Evolutionary conservation across 2,888 invertebrate genomes (phyloP), one percentile per base, ranked within the genome.

Genomic region (Mesoligia furuncula): DNA sequence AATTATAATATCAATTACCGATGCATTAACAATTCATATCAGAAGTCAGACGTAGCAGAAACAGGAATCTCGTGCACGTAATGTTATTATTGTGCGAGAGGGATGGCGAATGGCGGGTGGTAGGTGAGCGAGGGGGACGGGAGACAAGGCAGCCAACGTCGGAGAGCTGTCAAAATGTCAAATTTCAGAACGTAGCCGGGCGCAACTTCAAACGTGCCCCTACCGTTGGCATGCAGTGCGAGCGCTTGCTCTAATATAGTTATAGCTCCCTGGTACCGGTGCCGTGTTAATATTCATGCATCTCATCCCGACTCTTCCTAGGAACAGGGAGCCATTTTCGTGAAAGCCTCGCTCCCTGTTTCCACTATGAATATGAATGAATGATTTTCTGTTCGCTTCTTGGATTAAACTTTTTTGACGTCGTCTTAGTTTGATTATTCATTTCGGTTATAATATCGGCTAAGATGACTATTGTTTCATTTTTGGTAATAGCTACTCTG

Each of bases 81-180:
- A 95, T 94, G 94, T 93, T 95, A 95, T 94, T 94, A 95, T 94
- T 93, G 94, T 91, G 92, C 88, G 93, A 93, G 92, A 84, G 93
- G 91, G 93, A 94, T 85, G 90, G 91, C 86, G 89, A 81, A 79
- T 86, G 77, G 81, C 67, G 79, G 82, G 81, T 85, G 83, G 81
- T 62, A 80, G 84, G 87, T 82, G 91, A 79, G 90, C 73, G 91
- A 90, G 91, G 90, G 91, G 91, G 89, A 88, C 84, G 92, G 91
- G 91, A 90, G 93, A 91, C 91, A 93, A 94, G 93, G 93, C 94
- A 92, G 93, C 94, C 93, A 94, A 93, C 96, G 96, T 96, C 96
- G 96, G 96, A 95, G 96, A 95, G 94, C 97, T 97, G 97, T 97
- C 97, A 97, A 97, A 97, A 97, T 95, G 97, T 97, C 97, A 97